These are phyloP conservation scores for Tauraco hartlaubi DNA, from an alignment of 2,797 vertebrate species.

Conservation along the genomic window DNA sequence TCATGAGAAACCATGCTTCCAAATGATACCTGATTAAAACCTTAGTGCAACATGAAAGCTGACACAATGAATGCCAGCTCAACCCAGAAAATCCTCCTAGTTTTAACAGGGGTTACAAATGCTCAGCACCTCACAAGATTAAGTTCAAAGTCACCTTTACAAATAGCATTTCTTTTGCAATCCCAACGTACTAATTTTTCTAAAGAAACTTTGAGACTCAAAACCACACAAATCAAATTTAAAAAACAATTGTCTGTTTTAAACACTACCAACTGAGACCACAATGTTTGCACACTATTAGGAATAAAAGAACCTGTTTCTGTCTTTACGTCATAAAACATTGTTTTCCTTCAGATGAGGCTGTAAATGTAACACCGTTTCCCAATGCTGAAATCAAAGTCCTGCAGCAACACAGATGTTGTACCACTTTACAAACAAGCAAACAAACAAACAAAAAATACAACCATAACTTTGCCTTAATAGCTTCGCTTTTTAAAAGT, in stretches of 20 bases:
- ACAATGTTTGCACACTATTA: background rate
- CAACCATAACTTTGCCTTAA: background rate
- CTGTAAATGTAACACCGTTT: background rate
- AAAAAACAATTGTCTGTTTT: background rate
- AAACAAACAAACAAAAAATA: too few relatives aligned
- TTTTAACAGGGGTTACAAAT: slow-evolving; percentile 12
- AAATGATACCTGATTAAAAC: slow-evolving; percentile 23
- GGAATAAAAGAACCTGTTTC: background rate
- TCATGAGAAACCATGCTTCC: background rate
- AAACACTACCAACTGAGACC: background rate
- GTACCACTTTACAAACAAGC: background rate
- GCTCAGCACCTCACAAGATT: background rate
- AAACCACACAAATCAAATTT: background rate
- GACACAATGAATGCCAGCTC: background rate
- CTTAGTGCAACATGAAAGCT: background rate
- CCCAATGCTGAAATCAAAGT: slow-evolving; percentile 4
- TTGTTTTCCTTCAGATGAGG: slow-evolving; percentile 12
- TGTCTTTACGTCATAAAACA: background rate
- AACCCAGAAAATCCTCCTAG: slow-evolving; percentile 1
- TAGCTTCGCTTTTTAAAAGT: background rate
- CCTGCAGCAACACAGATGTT: background rate
- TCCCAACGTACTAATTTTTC: background rate
- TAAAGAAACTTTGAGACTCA: background rate
- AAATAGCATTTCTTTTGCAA: background rate
- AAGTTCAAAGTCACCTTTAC: background rate